These are phyloP conservation scores for Saccostrea cuccullata DNA, from an alignment of 1,140 invertebrate species.

Conservation along the genomic window DNA sequence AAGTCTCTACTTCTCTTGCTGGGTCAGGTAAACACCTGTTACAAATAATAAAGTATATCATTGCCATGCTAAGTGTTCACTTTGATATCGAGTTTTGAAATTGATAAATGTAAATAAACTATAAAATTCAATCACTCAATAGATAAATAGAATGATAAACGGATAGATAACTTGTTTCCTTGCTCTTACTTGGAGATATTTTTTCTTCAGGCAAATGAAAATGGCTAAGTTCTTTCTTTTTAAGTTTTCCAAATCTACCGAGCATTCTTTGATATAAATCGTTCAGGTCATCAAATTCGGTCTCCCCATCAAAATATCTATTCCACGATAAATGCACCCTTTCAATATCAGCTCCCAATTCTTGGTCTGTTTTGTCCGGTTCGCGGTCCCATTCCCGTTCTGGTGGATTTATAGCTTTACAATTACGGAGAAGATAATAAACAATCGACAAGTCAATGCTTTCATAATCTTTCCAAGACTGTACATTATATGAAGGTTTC, in stretches of 20 bases:
- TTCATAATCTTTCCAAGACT: not conserved
- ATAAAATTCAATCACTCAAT: too few relatives aligned
- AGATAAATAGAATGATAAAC: too few relatives aligned
- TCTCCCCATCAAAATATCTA: not conserved
- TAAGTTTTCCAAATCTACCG: not conserved
- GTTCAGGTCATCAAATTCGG: not conserved
- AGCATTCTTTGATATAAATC: not conserved
- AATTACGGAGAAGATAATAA: constrained; percentile 6
- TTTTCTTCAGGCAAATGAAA: not conserved
- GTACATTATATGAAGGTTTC: not conserved
- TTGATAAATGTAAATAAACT: too few relatives aligned
- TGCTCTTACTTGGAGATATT: not conserved
- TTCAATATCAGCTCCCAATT: not conserved
- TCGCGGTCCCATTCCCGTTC: not conserved
- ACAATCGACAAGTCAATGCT: not conserved
- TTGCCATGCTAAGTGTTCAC: not conserved
- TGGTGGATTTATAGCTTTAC: not conserved
- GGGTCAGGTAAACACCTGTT: not conserved
- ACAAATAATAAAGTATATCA: not conserved
- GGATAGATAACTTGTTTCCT: not conserved
- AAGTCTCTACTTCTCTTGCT: not conserved
- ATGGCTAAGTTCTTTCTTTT: not conserved
- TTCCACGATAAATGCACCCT: not conserved
- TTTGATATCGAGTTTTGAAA: too few relatives aligned
- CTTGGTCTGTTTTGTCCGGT: not conserved